Evolutionary conservation across 2,797 vertebrate species (phyloP).

Genomic region (Menidia menidia): DNA sequence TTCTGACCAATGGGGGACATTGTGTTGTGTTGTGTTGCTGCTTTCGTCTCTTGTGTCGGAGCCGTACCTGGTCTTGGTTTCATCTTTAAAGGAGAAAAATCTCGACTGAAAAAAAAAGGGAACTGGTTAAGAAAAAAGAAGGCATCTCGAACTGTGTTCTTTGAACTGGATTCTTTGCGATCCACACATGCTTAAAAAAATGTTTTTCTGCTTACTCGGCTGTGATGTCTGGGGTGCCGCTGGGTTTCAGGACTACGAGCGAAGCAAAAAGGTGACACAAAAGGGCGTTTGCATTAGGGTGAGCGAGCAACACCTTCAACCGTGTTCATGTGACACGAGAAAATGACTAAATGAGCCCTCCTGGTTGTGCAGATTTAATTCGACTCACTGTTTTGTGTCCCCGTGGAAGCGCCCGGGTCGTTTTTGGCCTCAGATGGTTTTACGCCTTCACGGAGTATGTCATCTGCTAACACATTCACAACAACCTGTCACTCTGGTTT

Average conservation of each 20-base stretch:
- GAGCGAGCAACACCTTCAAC: background rate
- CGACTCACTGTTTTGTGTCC: constrained; percentile 66
- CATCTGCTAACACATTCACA: constrained; percentile 45
- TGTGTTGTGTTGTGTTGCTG: constrained; percentile 16
- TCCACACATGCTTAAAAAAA: background rate
- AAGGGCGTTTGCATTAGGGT: background rate
- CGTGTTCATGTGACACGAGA: background rate
- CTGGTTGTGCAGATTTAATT: background rate
- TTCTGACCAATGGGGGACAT: too few relatives aligned
- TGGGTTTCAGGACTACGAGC: constrained; percentile 75
- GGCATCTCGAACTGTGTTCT: background rate
- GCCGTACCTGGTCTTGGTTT: constrained; percentile 84
- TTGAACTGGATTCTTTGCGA: background rate
- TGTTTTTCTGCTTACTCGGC: constrained; percentile 62
- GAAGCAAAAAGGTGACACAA: background rate
- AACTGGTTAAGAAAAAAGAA: background rate
- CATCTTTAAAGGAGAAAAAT: constrained; percentile 67
- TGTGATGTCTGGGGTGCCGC: constrained; percentile 64
- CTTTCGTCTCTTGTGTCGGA: background rate
- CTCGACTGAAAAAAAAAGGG: constrained; percentile 53
- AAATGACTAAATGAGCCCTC: too few relatives aligned
- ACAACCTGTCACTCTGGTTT: background rate
- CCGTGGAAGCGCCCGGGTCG: constrained; percentile 58
- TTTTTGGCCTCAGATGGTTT: constrained; percentile 60
- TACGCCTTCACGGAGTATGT: constrained; percentile 71